Conservation (phyloP, 1,140 invertebrate genomes). For the Drosophila nikananu region DNA sequence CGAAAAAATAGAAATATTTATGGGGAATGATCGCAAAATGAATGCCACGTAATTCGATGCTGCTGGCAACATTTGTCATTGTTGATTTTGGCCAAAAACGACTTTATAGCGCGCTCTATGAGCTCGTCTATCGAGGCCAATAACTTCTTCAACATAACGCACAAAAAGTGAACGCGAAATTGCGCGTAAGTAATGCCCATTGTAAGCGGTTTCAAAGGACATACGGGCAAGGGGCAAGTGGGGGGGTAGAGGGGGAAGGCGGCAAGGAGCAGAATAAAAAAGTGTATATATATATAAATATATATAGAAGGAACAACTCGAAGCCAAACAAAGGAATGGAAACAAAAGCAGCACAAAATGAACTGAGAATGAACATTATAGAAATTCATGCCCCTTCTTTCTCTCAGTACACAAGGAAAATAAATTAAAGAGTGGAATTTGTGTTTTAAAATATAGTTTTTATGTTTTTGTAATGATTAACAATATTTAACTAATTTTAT, state of each 20-base stretch:
- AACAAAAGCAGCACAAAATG: conserved; percentile 55
- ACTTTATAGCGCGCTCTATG: conserved; percentile 49
- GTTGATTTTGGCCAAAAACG: conserved; percentile 70
- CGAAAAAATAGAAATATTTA: conserved; percentile 65
- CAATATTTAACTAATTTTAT: neutral
- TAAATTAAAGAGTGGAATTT: neutral
- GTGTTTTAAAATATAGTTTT: neutral
- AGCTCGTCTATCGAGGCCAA: conserved; percentile 45
- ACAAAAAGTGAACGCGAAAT: conserved; percentile 75
- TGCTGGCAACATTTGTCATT: conserved; percentile 71
- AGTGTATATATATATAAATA: conserved; percentile 2
- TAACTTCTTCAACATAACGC: conserved; percentile 61
- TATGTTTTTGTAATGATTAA: neutral
- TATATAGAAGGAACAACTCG: conserved; percentile 18
- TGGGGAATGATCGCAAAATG: conserved; percentile 63
- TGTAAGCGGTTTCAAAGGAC: conserved; percentile 35
- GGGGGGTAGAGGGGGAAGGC: neutral
- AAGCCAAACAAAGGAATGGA: conserved; percentile 55
- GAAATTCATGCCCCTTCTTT: conserved; percentile 26
- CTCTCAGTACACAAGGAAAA: conserved; percentile 8
- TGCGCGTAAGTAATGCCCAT: conserved; percentile 77
- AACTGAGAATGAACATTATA: conserved; percentile 60
- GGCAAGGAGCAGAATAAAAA: conserved; percentile 13
- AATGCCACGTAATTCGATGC: conserved; percentile 74
- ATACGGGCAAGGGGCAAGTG: conserved; percentile 1